A percentile compares a stretch with the other conserved stretches of the same genome.
These are phyloP conservation scores for Lampropteryx suffumata DNA, from an alignment of 2,888 invertebrate species.

Conservation along the genomic window DNA sequence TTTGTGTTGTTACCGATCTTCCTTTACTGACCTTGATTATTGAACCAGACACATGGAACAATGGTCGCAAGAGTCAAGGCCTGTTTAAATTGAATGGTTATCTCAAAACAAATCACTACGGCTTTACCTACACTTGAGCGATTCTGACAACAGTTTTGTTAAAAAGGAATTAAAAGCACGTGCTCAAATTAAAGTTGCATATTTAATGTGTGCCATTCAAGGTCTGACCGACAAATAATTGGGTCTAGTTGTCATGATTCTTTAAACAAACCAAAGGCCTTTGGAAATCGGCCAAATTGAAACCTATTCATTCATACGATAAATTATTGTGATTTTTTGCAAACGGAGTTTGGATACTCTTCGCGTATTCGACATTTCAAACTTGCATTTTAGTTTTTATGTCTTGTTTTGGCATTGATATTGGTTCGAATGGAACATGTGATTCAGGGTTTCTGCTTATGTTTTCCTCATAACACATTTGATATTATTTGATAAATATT, in stretches of 20 bases:
- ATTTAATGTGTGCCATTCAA: conserved; percentile 51
- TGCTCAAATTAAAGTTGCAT: conserved; percentile 31
- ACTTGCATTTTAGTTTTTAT: conserved; percentile 34
- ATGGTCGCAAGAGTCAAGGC: conserved; percentile 32
- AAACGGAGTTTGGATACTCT: conserved; percentile 33
- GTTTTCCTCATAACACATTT: conserved; percentile 23
- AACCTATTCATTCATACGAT: conserved; percentile 40
- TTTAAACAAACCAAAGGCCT: conserved; percentile 52
- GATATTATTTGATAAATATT: conserved; percentile 13
- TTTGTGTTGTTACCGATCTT: conserved; percentile 20
- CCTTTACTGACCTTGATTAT: conserved; percentile 26
- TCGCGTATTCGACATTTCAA: conserved; percentile 29
- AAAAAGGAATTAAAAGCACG: conserved; percentile 14
- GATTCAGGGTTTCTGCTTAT: conserved; percentile 29
- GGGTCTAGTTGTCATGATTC: conserved; percentile 42
- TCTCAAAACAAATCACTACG: conserved; percentile 15
- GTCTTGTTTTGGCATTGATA: conserved; percentile 29
- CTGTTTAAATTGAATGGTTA: conserved; percentile 22
- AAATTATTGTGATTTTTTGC: conserved; percentile 33
- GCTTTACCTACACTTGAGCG: conserved; percentile 4
- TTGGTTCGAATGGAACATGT: conserved; percentile 29
- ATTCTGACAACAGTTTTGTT: conserved; percentile 11
- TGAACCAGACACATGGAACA: conserved; percentile 26
- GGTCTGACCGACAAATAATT: conserved; percentile 42
- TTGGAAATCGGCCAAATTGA: conserved; percentile 56